Conservation (phyloP, 2,113 vertebrate species). For the Colius striatus region DNA sequence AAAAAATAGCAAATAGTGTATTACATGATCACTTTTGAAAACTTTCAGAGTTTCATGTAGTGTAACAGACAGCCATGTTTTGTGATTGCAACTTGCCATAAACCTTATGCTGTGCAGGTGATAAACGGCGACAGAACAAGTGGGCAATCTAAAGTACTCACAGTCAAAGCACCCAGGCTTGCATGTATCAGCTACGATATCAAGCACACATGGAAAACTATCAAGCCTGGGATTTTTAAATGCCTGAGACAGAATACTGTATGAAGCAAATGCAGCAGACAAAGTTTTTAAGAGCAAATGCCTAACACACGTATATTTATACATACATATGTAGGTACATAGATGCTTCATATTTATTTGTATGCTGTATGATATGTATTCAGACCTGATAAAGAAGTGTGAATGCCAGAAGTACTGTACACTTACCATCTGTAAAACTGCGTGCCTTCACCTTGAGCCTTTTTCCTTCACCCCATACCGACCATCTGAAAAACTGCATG, state of each 20-base stretch:
- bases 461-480: neutral
- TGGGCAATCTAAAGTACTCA: rapidly evolving
- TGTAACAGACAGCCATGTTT: neutral
- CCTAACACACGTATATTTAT: rapidly evolving
- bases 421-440: neutral
- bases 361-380: neutral
- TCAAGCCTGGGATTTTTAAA: neutral
- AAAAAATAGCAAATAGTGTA: neutral
- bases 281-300: neutral
- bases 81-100: neutral
- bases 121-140: neutral
- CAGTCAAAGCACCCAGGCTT: neutral
- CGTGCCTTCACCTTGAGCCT: neutral
- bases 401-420: neutral
- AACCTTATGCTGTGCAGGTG: neutral
- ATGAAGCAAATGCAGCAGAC: neutral
- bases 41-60: neutral
- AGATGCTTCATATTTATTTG: neutral
- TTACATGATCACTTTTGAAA: neutral
- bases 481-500: neutral
- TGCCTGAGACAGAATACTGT: neutral
- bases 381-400: neutral
- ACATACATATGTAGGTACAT: neutral
- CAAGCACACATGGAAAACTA: neutral
- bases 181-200: neutral